Percentiles rank a stretch among this genome's conserved stretches.
These are phyloP conservation scores for Phrynocephalus vlangalii DNA, from an alignment of 2,797 vertebrate genomes.

Conservation along the genomic window DNA sequence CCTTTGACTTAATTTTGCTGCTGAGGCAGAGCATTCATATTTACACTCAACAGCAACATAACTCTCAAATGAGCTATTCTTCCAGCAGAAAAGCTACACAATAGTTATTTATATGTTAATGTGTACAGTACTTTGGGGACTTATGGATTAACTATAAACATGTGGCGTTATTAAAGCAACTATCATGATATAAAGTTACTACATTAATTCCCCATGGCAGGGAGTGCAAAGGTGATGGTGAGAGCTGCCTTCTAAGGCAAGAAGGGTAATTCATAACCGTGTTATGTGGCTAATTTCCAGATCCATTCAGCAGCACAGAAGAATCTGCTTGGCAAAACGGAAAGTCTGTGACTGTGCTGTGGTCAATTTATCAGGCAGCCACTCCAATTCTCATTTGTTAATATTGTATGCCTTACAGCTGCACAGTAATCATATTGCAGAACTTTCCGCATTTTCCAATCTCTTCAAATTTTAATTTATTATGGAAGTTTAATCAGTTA, in stretches of 20 bases:
- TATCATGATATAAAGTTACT: constrained; percentile 31
- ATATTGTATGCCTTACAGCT: constrained; percentile 35
- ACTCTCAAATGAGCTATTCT: constrained; percentile 32
- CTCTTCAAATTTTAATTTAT: constrained; percentile 23
- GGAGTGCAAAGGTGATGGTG: constrained; percentile 35
- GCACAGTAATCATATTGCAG: constrained; percentile 13
- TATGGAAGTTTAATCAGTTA: constrained; percentile 33
- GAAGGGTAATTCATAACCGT: constrained; percentile 31
- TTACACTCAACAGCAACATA: constrained; percentile 16
- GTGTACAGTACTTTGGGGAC: constrained; percentile 9
- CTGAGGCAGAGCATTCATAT: constrained; percentile 22
- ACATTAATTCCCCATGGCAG: constrained; percentile 25
- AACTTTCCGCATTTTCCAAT: constrained; percentile 33
- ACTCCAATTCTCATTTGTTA: constrained; percentile 26
- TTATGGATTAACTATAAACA: constrained; percentile 45
- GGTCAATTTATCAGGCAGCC: constrained; percentile 30
- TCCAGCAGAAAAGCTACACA: constrained; percentile 28
- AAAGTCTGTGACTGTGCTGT: constrained; percentile 30
- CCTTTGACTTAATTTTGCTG: constrained; percentile 18
- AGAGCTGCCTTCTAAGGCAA: background rate
- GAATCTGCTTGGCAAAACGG: background rate
- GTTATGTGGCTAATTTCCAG: background rate
- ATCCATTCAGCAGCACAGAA: constrained; percentile 33
- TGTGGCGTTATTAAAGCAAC: constrained; percentile 42
- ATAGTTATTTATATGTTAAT: constrained; percentile 43